Conservation (phyloP, 2,797 vertebrate species). For the Acipenser ruthenus region DNA sequence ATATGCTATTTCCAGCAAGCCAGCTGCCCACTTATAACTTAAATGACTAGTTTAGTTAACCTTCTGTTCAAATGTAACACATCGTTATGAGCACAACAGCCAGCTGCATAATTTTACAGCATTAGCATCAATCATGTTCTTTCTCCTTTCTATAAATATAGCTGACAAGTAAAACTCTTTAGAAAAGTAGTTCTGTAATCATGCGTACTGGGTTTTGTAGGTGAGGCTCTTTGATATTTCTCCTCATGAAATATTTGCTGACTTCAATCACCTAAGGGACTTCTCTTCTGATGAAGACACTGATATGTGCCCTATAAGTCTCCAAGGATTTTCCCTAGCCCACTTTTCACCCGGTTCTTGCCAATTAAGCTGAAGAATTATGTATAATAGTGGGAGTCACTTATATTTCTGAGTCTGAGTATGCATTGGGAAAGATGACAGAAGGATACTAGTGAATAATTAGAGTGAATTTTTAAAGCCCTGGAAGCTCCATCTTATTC, state of each 20-base stretch:
- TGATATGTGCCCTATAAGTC: constrained; percentile 87
- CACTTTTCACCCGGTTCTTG: constrained; percentile 79
- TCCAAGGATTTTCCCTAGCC: constrained; percentile 75
- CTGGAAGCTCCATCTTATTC: constrained; percentile 74
- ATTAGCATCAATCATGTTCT: constrained; percentile 75
- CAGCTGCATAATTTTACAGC: constrained; percentile 64
- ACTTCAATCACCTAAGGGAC: constrained; percentile 83
- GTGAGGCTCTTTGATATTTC: constrained; percentile 64
- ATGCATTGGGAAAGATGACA: constrained; percentile 75
- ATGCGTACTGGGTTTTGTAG: constrained; percentile 61
- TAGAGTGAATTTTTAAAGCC: constrained; percentile 82
- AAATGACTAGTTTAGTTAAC: constrained; percentile 75
- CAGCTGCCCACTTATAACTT: constrained; percentile 67
- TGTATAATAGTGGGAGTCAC: constrained; percentile 88
- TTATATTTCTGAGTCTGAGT: constrained; percentile 70
- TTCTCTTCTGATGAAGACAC: constrained; percentile 85
- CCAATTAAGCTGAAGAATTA: constrained; percentile 96
- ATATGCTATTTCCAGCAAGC: constrained; percentile 40
- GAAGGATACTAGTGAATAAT: constrained; percentile 84
- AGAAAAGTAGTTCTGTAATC: constrained; percentile 48
- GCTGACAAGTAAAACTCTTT: constrained; percentile 57
- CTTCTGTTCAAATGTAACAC: constrained; percentile 60
- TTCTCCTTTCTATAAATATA: constrained; percentile 65
- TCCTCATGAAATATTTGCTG: constrained; percentile 82
- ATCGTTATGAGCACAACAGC: constrained; percentile 59